Evolutionary conservation across 2,113 vertebrate genomes (phyloP).

Genomic region (Ptilonorhynchus violaceus): DNA sequence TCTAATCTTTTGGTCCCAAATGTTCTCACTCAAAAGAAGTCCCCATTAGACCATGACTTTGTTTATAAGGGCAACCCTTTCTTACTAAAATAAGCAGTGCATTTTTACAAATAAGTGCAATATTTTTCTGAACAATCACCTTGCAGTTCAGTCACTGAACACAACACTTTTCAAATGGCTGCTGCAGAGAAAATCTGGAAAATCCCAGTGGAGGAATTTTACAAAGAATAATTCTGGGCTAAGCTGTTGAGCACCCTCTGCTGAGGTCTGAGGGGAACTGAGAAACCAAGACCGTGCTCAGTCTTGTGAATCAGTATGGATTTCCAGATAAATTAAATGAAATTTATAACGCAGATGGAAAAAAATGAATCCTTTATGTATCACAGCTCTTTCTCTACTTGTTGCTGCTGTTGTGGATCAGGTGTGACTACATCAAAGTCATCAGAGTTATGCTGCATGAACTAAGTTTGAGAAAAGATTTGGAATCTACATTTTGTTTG

Average conservation of each 20-base stretch:
- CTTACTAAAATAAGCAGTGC: background rate
- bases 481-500: background rate
- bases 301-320: background rate
- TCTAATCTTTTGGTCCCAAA: background rate
- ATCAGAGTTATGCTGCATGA: background rate
- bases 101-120: background rate
- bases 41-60: background rate
- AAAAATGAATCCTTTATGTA: background rate
- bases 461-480: background rate
- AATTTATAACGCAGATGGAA: background rate
- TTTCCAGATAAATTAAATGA: background rate
- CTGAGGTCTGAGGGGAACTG: background rate
- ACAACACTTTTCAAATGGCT: background rate
- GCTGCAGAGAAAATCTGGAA: background rate
- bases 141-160: background rate
- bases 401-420: background rate
- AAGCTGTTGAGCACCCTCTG: background rate
- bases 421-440: background rate
- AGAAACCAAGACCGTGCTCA: background rate
- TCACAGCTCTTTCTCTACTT: background rate
- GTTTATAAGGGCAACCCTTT: background rate
- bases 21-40: background rate
- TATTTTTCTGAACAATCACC: background rate
- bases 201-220: background rate
- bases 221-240: background rate